phyloP scores from a whole-genome alignment of 1,140 invertebrate species.

The Parasteatoda tepidariorum region DNA sequence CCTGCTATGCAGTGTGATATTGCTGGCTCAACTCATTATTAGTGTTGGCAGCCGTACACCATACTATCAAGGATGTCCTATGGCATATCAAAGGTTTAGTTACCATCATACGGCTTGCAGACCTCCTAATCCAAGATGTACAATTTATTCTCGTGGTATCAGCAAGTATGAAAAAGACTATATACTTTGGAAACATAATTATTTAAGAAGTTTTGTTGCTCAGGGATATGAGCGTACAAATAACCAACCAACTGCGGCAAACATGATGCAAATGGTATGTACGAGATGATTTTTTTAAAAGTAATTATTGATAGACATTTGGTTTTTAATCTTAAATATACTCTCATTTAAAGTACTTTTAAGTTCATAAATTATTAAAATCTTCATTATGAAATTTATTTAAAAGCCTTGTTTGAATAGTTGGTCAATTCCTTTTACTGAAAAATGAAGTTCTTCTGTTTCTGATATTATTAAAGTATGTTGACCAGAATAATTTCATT shows the following conservation, averaged over 20 bases:
- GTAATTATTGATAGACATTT: no score
- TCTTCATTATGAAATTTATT: no score
- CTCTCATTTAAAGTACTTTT: no score
- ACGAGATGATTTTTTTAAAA: no score
- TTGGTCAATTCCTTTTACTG: no score
- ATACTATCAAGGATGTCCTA: slow-evolving; percentile 43
- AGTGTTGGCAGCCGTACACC: slow-evolving; percentile 12
- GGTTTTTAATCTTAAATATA: no score
- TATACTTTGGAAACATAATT: slow-evolving; percentile 51
- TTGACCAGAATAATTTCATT: no score
- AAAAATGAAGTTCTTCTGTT: no score
- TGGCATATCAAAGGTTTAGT: slow-evolving; percentile 39
- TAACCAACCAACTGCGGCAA: slow-evolving; percentile 42
- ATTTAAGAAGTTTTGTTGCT: slow-evolving; percentile 37
- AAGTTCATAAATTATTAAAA: no score
- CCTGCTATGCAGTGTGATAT: slow-evolving; percentile 30
- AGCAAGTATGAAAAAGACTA: slow-evolving; percentile 25
- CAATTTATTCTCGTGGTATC: slow-evolving; percentile 39
- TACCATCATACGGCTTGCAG: slow-evolving; percentile 40
- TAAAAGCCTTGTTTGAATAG: no score
- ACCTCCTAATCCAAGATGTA: slow-evolving; percentile 44
- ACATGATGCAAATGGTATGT: slow-evolving; percentile 59
- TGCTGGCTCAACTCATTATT: slow-evolving; percentile 7
- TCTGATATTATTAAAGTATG: no score
- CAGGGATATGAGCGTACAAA: slow-evolving; percentile 52